Evolutionary conservation across 1,140 invertebrate species (phyloP).

Genomic region (Leptopilina clavipes): DNA sequence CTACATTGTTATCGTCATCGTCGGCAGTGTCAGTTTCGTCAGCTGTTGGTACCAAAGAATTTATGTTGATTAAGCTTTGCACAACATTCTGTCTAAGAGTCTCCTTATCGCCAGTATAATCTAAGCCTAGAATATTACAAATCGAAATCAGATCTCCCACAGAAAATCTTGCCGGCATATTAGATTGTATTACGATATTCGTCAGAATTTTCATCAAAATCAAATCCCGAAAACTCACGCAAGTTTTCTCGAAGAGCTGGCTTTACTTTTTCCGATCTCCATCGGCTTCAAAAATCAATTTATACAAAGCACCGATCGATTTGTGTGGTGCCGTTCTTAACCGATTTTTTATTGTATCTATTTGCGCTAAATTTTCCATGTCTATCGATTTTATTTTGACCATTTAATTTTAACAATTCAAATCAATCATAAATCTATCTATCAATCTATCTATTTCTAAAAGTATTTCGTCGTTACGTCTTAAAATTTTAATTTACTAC

Average conservation of each 20-base stretch:
- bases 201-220: too few species aligned
- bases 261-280: too few species aligned
- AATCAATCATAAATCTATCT: too few species aligned
- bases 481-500: too few species aligned
- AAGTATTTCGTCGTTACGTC: too few species aligned
- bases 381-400: too few species aligned
- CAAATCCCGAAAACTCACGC: too few species aligned
- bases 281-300: not conserved
- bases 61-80: slow-evolving; percentile 13
- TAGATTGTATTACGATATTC: slow-evolving; percentile 31
- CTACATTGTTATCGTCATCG: too few species aligned
- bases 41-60: not conserved
- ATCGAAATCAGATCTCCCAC: slow-evolving; percentile 37
- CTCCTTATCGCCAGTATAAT: slow-evolving; percentile 12
- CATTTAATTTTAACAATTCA: not conserved
- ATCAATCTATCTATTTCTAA: too few species aligned
- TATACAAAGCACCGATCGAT: slow-evolving; percentile 9
- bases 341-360: not conserved
- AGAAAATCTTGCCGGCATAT: not conserved
- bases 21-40: too few species aligned
- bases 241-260: too few species aligned
- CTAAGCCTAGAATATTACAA: slow-evolving; percentile 40
- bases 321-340: not conserved
- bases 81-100: slow-evolving; percentile 20
- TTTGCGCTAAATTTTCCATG: not conserved